Base-by-base conservation (phyloP, 2,113 vertebrate genomes). In the Phyllostomus hastatus region DNA sequence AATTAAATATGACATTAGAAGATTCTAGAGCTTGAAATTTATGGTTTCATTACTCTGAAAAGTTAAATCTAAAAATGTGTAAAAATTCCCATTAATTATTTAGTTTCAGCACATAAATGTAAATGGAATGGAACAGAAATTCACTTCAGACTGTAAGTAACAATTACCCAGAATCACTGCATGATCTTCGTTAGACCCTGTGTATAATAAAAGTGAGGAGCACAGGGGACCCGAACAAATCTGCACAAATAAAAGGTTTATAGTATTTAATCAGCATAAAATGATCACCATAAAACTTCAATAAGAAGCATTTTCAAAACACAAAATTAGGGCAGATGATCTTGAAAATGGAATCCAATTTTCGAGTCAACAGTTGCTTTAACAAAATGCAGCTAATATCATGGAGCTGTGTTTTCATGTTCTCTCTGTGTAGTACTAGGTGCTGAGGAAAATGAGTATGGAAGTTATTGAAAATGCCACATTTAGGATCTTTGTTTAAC, bases 1-100 rank as follows among this genome's bases (percentile, higher is more conserved):
- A 98, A 98, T 98, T 98, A 97, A 98, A 95, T 97, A 98, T 95
- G 95, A 97, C 94, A 97, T 81, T 97, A 88, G 88, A 96, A 97
- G 90, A 97, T 96, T 97, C 96, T 26, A 66, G 94, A 94, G 85
- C 86, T 97, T 96, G 73, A 97, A 98, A 98, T 98, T 98, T 98
- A 98, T 98, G 90, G 94, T 98, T 98, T 98, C 88, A 98, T 98
- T 98, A 97, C 86, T 88, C 72, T 98, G 91, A 98, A 98, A 99
- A 98, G 98, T 97, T 98, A 98, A 98, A 98, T 79, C 73, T 98
- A 98, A 98, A 98, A 98, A 98, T 94, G 86, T 98, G 82, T 97
- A 98, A 98, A 98, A 98, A 96, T 97, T 79, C 84, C 35, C 96
- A 98, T 98, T 98, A 98, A 98, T 99, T 97, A 98, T 98, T 98